These are phyloP conservation scores for Pelecanus crispus DNA, from an alignment of 2,113 vertebrate genomes.

Conservation along the genomic window DNA sequence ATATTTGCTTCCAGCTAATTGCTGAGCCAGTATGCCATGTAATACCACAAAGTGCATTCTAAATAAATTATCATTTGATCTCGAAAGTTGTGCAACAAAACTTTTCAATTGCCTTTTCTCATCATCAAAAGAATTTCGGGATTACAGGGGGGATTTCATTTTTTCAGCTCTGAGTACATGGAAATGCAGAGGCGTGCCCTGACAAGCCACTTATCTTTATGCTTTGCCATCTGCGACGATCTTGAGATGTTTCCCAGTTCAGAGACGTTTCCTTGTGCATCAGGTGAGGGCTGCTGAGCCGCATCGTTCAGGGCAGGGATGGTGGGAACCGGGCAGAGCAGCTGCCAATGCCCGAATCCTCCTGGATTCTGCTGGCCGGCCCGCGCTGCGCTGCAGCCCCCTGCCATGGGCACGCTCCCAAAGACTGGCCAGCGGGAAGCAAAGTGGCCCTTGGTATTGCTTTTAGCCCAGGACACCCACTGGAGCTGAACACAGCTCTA, in stretches of 20 bases:
- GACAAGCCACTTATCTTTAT: background rate
- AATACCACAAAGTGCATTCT: background rate
- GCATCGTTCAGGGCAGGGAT: background rate
- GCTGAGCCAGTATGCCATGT: background rate
- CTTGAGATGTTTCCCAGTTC: background rate
- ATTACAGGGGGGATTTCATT: background rate
- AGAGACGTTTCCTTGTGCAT: rapidly evolving
- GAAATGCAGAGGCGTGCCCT: background rate
- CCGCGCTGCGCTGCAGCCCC: rapidly evolving
- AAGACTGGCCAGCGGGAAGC: background rate
- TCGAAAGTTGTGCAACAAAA: conserved; percentile 3
- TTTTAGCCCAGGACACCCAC: background rate
- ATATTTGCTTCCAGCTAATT: conserved; percentile 14
- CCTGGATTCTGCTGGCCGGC: background rate
- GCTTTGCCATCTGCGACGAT: background rate
- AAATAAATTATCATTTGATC: background rate
- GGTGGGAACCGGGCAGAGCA: background rate
- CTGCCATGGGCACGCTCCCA: rapidly evolving
- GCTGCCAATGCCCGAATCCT: background rate
- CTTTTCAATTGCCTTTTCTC: conserved; percentile 1
- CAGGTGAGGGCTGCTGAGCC: background rate
- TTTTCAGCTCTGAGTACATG: background rate
- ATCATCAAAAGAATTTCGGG: background rate
- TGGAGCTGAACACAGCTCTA: background rate
- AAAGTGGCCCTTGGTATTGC: background rate